A percentile compares a stretch with the other conserved stretches of the same genome.
Conservation (phyloP, 2,797 vertebrate species). For the Ara ararauna region DNA sequence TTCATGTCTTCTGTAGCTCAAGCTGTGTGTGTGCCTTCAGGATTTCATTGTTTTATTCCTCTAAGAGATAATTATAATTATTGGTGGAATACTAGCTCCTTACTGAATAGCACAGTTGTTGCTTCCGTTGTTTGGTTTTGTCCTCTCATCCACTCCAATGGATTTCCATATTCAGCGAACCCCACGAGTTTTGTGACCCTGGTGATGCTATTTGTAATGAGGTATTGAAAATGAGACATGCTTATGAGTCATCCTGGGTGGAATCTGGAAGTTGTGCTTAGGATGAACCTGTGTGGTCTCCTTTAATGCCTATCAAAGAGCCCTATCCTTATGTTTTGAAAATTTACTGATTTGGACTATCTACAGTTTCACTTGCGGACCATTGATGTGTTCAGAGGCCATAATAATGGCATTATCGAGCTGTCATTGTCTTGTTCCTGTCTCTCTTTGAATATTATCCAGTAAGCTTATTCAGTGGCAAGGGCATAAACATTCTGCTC, state of each 20-base stretch:
- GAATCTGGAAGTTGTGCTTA: not conserved
- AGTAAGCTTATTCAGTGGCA: not conserved
- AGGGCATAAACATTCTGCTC: not conserved
- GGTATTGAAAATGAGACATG: not conserved
- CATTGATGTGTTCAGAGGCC: rapidly evolving
- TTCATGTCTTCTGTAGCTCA: not conserved
- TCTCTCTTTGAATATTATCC: not conserved
- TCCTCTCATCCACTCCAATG: not conserved
- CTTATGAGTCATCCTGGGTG: not conserved
- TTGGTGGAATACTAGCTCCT: not conserved
- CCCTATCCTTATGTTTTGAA: not conserved
- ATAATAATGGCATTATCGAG: not conserved
- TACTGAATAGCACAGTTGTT: not conserved
- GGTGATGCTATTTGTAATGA: not conserved
- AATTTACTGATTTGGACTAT: not conserved
- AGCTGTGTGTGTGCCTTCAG: not conserved
- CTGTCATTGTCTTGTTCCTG: not conserved
- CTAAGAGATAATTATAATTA: not conserved
- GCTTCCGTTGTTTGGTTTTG: not conserved
- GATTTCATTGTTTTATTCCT: not conserved
- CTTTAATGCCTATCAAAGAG: not conserved
- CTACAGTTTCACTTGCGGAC: not conserved
- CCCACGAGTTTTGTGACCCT: not conserved
- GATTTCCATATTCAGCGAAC: not conserved
- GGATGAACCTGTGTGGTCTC: not conserved